A percentile compares a stretch with the other conserved stretches of the same genome.
phyloP scores from a whole-genome alignment of 2,797 vertebrate genomes.

The Rallus crepitans region DNA sequence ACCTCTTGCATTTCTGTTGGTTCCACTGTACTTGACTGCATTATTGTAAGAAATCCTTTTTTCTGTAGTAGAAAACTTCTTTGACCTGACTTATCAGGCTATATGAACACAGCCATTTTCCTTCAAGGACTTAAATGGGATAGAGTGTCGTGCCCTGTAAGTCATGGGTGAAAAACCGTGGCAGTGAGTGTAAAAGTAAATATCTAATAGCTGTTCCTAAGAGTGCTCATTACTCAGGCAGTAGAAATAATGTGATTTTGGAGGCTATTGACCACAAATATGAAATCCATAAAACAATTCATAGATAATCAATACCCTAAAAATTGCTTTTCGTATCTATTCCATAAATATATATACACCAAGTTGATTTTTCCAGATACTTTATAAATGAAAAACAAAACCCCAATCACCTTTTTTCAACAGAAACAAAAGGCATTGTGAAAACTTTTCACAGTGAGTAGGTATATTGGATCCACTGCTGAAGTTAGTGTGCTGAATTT shows the following conservation, averaged over 20 bases:
- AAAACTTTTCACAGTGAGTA: neutral
- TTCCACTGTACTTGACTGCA: neutral
- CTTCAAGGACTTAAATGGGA: neutral
- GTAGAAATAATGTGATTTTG: neutral
- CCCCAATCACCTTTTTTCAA: neutral
- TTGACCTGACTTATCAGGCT: neutral
- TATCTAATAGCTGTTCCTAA: neutral
- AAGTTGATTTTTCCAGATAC: neutral
- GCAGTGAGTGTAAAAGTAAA: neutral
- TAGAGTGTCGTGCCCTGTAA: neutral
- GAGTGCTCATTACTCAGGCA: neutral
- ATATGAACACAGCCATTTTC: neutral
- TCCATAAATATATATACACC: neutral
- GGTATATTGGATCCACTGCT: neutral
- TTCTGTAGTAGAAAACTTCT: neutral
- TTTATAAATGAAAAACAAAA: neutral
- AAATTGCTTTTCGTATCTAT: neutral
- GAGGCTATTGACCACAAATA: neutral
- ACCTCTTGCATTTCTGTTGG: neutral
- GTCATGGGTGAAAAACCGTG: neutral
- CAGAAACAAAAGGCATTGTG: neutral
- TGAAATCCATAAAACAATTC: neutral
- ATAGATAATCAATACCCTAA: neutral
- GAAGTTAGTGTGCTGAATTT: neutral
- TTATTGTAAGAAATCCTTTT: neutral